Evolutionary conservation across 1,140 invertebrate genomes (phyloP).

Genomic region (Drosophila lowei): DNA sequence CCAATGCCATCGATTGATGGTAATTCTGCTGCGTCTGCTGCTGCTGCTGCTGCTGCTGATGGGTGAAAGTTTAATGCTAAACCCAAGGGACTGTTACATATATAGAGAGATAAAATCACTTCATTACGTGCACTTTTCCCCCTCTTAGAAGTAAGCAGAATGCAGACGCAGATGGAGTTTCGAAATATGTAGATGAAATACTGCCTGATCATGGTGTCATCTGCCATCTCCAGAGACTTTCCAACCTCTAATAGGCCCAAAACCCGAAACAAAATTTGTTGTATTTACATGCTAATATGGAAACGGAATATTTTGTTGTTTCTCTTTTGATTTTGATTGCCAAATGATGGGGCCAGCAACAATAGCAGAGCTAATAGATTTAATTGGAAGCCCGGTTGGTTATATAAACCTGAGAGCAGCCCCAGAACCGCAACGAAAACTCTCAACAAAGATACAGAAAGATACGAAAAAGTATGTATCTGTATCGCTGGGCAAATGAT

Average conservation of each 20-base stretch:
- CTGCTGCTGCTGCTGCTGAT: slow-evolving; percentile 25
- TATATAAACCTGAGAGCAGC: slow-evolving; percentile 54
- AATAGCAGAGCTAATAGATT: slow-evolving; percentile 31
- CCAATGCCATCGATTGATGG: slow-evolving; percentile 47
- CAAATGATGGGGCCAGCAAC: slow-evolving; percentile 33
- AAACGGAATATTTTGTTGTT: slow-evolving; percentile 57
- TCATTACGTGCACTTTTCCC: not conserved
- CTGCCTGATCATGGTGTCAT: not conserved
- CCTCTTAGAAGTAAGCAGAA: not conserved
- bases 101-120: slow-evolving; percentile 22
- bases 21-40: slow-evolving; percentile 36
- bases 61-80: slow-evolving; percentile 64
- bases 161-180: slow-evolving; percentile 1
- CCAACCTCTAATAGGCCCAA: slow-evolving; percentile 22
- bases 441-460: slow-evolving; percentile 23
- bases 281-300: slow-evolving; percentile 59
- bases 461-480: slow-evolving; percentile 17
- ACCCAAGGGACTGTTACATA: slow-evolving; percentile 16
- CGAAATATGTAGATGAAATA: too few relatives aligned
- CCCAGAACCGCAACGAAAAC: slow-evolving; percentile 37
- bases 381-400: slow-evolving; percentile 49
- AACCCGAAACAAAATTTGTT: slow-evolving; percentile 7
- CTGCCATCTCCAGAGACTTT: slow-evolving; percentile 17
- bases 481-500: slow-evolving; percentile 34
- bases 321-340: slow-evolving; percentile 32